Conservation (phyloP, 2,113 vertebrate genomes). For the Megaceryle torquata region DNA sequence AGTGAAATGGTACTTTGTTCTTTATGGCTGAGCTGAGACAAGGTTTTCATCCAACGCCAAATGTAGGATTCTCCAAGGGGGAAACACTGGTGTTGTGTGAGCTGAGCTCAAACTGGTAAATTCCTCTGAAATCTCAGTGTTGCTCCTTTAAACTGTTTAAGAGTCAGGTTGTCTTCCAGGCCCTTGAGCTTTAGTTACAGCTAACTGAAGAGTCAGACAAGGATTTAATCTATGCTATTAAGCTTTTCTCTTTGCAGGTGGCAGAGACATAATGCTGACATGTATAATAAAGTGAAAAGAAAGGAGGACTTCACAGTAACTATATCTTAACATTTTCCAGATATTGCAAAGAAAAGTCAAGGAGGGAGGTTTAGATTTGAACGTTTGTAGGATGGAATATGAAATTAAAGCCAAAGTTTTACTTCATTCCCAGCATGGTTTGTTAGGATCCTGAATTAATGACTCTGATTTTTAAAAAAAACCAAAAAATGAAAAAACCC, state of each 20-base stretch:
- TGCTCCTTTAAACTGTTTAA: conserved; percentile 4
- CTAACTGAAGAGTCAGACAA: conserved; percentile 32
- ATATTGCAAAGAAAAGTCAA: not conserved
- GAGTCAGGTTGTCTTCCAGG: conserved; percentile 26
- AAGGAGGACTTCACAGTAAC: not conserved
- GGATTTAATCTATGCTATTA: conserved; percentile 31
- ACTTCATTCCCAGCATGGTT: not conserved
- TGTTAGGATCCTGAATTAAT: not conserved
- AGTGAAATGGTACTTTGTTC: not conserved
- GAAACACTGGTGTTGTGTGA: not conserved
- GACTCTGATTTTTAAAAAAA: not conserved
- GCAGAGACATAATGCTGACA: not conserved
- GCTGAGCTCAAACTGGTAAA: not conserved
- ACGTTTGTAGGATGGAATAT: not conserved
- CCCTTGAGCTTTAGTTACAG: conserved; percentile 27
- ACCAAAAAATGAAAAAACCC: too few relatives aligned
- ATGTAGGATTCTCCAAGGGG: not conserved
- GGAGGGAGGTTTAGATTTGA: not conserved
- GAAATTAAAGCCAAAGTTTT: not conserved
- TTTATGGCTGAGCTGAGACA: not conserved
- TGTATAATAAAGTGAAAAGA: not conserved
- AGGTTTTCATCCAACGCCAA: not conserved
- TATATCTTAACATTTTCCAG: not conserved
- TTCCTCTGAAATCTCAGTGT: not conserved
- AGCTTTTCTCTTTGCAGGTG: conserved; percentile 38